Conservation (phyloP, 2,888 invertebrate species). For the Melanargia galathea region DNA sequence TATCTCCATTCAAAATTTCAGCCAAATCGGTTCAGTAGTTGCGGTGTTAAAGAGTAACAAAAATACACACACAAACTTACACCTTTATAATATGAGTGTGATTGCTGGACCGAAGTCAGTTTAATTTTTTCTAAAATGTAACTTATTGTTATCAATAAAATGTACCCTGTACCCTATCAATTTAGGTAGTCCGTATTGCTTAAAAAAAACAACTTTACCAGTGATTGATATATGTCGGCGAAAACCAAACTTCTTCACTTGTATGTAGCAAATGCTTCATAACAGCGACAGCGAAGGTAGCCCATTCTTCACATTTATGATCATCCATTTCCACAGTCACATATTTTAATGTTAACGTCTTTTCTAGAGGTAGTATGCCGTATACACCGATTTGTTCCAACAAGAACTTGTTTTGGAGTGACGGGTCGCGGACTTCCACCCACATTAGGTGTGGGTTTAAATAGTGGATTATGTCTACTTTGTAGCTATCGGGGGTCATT, state of each 20-base stretch:
- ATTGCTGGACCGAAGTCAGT: too few species aligned
- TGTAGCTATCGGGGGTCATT: conserved; percentile 52
- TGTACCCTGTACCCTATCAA: too few species aligned
- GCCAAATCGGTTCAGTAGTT: too few species aligned
- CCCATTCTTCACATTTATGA: conserved; percentile 52
- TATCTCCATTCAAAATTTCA: too few species aligned
- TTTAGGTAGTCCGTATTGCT: too few species aligned
- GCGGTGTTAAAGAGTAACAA: too few species aligned
- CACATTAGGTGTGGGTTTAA: conserved; percentile 68
- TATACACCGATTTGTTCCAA: conserved; percentile 70
- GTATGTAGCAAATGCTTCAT: conserved; percentile 50
- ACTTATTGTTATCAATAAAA: too few species aligned
- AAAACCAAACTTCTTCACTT: conserved; percentile 55
- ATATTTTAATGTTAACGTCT: too few species aligned
- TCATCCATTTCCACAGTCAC: conserved; percentile 43
- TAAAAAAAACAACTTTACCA: conserved; percentile 54
- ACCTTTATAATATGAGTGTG: too few species aligned
- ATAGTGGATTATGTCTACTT: conserved; percentile 58
- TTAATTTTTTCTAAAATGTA: too few species aligned
- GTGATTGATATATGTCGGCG: conserved; percentile 54
- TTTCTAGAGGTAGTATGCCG: conserved; percentile 58
- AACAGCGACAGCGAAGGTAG: conserved; percentile 49
- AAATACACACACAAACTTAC: too few species aligned
- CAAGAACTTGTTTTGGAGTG: conserved; percentile 36
- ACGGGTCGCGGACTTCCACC: conserved; percentile 49